A percentile compares a stretch with the other conserved stretches of the same genome.
These are phyloP conservation scores for Trachythela sp. DNA, from an alignment of 64 coral and sea anemone species.

Conservation along the genomic window DNA sequence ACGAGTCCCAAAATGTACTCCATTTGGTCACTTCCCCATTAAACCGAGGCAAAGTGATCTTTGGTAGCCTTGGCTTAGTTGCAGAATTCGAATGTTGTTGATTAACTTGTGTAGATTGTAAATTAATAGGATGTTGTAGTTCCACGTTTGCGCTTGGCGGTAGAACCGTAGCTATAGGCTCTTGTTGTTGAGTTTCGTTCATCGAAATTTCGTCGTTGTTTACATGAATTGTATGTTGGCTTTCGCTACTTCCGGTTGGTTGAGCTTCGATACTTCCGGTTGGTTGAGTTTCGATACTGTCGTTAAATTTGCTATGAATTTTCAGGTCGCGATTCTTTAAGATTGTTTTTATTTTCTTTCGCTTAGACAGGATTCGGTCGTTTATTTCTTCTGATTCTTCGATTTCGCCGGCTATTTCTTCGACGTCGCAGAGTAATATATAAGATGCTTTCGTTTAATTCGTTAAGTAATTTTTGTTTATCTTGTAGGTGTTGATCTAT, in stretches of 20 bases:
- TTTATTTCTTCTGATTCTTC: background rate
- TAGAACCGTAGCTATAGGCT: background rate
- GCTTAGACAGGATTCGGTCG: background rate
- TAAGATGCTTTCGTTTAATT: no score
- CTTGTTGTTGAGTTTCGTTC: background rate
- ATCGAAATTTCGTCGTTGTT: background rate
- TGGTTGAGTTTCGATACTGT: no score
- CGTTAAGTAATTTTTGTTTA: no score
- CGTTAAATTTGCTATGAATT: background rate
- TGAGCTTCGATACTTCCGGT: background rate
- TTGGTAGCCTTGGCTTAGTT: slow-evolving; percentile 35
- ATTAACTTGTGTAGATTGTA: background rate
- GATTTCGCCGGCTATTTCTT: background rate
- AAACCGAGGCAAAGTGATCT: slow-evolving; percentile 33
- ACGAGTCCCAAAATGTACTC: slow-evolving; percentile 54
- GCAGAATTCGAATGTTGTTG: background rate
- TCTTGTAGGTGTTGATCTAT: background rate
- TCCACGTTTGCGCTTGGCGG: background rate
- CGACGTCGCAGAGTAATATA: no score
- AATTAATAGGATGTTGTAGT: background rate
- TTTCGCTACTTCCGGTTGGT: background rate
- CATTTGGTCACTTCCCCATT: slow-evolving; percentile 32
- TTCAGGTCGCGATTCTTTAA: background rate
- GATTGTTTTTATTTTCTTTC: background rate
- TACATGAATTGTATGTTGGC: background rate